Percentiles rank a stretch among this genome's conserved stretches.
These are phyloP conservation scores for Echinops telfairi DNA, from an alignment of 2,113 vertebrate species.

Conservation along the genomic window DNA sequence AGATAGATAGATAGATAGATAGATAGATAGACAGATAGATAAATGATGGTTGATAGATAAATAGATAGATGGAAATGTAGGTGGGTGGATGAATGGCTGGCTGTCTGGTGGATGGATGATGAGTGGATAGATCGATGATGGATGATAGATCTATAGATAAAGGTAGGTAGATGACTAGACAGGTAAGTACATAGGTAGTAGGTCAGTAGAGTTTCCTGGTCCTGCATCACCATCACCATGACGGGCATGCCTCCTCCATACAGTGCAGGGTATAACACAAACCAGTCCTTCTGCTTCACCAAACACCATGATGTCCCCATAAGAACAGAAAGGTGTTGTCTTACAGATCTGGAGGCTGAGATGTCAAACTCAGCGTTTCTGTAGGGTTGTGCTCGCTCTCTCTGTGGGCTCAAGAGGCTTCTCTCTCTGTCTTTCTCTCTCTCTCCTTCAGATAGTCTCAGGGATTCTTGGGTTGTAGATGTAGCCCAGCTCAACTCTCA, in stretches of 20 bases:
- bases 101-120: too few species aligned
- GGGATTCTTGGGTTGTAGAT: neutral
- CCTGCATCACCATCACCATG: neutral
- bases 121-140: too few species aligned
- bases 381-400: neutral
- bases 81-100: too few species aligned
- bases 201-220: neutral
- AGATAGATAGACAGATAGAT: too few species aligned
- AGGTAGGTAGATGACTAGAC: too few species aligned
- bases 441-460: neutral
- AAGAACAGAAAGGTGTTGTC: neutral
- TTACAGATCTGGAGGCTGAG: neutral
- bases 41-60: too few species aligned
- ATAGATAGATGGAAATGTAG: too few species aligned
- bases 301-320: neutral
- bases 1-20: too few species aligned
- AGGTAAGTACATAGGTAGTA: too few species aligned
- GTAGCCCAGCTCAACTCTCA: neutral
- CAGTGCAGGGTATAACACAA: neutral
- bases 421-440: neutral
- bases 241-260: neutral
- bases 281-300: neutral
- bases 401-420: too few species aligned
- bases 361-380: neutral
- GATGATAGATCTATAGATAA: too few species aligned